phyloP scores from a whole-genome alignment of 2,888 invertebrate genomes.

The Stenotaenia linearis region DNA sequence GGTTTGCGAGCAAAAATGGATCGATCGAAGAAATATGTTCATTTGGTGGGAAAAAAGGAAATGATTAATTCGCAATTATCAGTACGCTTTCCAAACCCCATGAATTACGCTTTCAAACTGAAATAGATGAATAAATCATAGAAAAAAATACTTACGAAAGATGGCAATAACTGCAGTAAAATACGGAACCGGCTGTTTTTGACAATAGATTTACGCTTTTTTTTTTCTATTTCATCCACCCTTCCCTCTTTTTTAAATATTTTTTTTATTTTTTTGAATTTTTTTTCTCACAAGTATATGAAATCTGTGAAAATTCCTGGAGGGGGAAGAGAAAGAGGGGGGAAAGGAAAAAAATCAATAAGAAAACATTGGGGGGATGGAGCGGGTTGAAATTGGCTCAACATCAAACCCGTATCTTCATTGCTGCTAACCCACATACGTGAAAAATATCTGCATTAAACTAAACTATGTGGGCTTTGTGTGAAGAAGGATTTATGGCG shows the following conservation, averaged over 20 bases:
- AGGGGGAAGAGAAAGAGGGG: neutral
- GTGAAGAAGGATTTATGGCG: neutral
- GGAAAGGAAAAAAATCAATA: neutral
- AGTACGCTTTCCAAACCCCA: neutral
- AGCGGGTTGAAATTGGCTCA: neutral
- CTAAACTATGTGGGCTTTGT: conserved; percentile 1
- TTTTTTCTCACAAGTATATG: neutral
- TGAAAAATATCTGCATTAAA: conserved; percentile 9
- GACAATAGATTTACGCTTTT: conserved; percentile 2
- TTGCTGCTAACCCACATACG: neutral
- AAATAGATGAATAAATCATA: neutral
- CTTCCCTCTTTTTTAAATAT: too few species aligned
- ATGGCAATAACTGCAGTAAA: conserved; percentile 9
- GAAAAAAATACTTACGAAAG: neutral
- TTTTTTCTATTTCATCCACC: neutral
- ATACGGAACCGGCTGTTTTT: conserved; percentile 9
- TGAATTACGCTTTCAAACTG: neutral
- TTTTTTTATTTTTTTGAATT: too few species aligned
- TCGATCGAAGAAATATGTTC: neutral
- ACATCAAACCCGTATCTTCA: conserved; percentile 9
- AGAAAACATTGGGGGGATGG: conserved; percentile 24
- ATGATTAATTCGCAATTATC: conserved; percentile 4
- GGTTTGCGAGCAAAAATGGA: too few species aligned
- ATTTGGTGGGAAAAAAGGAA: neutral
- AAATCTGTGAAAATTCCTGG: neutral